A percentile compares a stretch with the other conserved stretches of the same genome.
Evolutionary conservation across 2,888 invertebrate species (phyloP).

Genomic region (Lysandra bellargus): DNA sequence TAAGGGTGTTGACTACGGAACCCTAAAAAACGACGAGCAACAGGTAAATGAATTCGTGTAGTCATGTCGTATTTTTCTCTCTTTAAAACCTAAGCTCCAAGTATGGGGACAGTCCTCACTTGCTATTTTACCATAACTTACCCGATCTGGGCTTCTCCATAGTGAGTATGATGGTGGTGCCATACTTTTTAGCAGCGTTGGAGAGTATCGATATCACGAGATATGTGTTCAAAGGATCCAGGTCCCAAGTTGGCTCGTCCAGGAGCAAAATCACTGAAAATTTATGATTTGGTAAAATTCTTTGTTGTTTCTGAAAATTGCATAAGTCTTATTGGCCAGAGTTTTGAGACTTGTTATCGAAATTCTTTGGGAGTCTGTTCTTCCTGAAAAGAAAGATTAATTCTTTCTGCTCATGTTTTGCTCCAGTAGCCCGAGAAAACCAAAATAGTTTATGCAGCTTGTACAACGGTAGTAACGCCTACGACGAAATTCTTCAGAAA

Average conservation of each 20-base stretch:
- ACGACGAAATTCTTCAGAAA: not conserved
- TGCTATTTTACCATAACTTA: conserved; percentile 41
- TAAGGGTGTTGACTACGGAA: too few relatives aligned
- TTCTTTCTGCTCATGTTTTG: too few relatives aligned
- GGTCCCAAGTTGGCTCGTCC: conserved; percentile 96
- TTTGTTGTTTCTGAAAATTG: too few relatives aligned
- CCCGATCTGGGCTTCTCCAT: conserved; percentile 93
- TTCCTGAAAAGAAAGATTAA: too few relatives aligned
- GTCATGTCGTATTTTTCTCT: not conserved
- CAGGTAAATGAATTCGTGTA: not conserved
- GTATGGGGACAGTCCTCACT: not conserved
- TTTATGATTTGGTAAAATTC: not conserved
- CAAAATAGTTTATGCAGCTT: not conserved
- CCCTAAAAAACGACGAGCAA: not conserved
- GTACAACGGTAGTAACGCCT: conserved; percentile 36
- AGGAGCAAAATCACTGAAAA: conserved; percentile 89
- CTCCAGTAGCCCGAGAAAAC: too few relatives aligned
- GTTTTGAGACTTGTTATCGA: too few relatives aligned
- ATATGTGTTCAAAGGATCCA: conserved; percentile 97
- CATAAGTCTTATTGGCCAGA: too few relatives aligned
- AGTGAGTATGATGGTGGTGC: conserved; percentile 93
- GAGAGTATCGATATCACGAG: conserved; percentile 96
- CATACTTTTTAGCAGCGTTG: conserved; percentile 93
- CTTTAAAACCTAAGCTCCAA: not conserved
- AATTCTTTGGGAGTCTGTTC: too few relatives aligned